Base-by-base conservation (phyloP, 1,140 invertebrate species). In the Macrotrachela quadricornifera region DNA sequence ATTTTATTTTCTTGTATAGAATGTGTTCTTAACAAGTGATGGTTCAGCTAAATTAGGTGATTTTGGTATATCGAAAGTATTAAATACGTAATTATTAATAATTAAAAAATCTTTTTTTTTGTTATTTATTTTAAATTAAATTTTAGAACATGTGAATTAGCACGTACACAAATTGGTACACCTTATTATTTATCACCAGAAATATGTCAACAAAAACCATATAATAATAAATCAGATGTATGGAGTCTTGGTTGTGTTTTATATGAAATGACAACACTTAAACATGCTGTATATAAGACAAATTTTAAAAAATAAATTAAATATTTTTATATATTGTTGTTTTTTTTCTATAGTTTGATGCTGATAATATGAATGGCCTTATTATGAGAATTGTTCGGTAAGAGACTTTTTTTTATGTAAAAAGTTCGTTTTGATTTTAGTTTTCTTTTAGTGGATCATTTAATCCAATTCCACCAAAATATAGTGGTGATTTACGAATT, bases 201-300 rank as follows among this genome's bases (percentile, higher is more conserved):
- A 61, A 72, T 73, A 46, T 66, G 68, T 60, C 68, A 75, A 62
- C 74, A 74, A 57, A 65, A 67, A 55, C 71, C 73, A 14, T 76
- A 76, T 59, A 75, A 75, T 59, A 74, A 74, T 50, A 76, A 75
- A 63, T 44, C 46, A 16, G 75, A 76, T 65, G 65, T 76, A 11
- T 76, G 75, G 75, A 71, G 74, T 10, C 55, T 76, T 21, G 74
- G 74, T 8, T 75, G 74, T 67, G 71, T 75, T 16, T 59, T 75
- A 11, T 75, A 74, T 67, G 74, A 75, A 58, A 54, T 75, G 55
- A 62, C 67, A 9, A 72, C 73, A 16, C 61, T 74, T 15, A 74
- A 71, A 59, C 73, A 75, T 69, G 69, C 74, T 38, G 69, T 71
- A 61, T 66, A n/a, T 4, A 47, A 46, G 10, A 40, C 11, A n/a